phyloP scores from a whole-genome alignment of 2,797 vertebrate genomes.

The Sebastolobus altivelis region DNA sequence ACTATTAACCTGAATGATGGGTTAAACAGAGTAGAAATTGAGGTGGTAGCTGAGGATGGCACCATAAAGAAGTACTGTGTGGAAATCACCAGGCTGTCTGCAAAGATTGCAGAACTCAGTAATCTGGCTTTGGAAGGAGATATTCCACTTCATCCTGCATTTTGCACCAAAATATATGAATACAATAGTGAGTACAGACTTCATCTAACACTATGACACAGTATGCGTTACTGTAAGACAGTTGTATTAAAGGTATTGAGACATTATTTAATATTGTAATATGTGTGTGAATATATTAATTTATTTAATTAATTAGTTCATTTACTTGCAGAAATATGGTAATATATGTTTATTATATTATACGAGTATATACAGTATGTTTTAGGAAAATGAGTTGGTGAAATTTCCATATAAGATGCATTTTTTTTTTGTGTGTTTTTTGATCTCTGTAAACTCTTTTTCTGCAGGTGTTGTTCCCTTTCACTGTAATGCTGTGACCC shows the following conservation, averaged over 20 bases:
- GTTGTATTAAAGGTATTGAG: not conserved
- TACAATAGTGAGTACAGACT: conserved; percentile 73
- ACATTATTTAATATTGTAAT: not conserved
- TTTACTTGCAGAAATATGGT: not conserved
- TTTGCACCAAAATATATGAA: conserved; percentile 61
- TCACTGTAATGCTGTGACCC: conserved; percentile 55
- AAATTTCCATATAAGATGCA: not conserved
- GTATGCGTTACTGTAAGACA: not conserved
- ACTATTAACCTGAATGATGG: conserved; percentile 70
- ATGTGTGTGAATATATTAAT: not conserved
- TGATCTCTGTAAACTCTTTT: not conserved
- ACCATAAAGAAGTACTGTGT: conserved; percentile 77
- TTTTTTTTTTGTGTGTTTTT: not conserved
- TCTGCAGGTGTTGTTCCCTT: conserved; percentile 61
- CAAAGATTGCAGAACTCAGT: conserved; percentile 70
- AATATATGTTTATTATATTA: not conserved
- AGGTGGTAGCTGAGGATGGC: conserved; percentile 83
- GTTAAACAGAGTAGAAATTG: conserved; percentile 72
- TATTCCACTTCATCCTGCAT: conserved; percentile 65
- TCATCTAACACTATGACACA: not conserved
- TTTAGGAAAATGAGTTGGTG: not conserved
- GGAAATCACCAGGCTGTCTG: conserved; percentile 75
- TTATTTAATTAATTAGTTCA: not conserved
- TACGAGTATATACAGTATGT: not conserved
- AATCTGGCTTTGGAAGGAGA: conserved; percentile 65